Evolutionary conservation across 1,140 invertebrate species (phyloP).

Genomic region (Temnothorax longispinosus): DNA sequence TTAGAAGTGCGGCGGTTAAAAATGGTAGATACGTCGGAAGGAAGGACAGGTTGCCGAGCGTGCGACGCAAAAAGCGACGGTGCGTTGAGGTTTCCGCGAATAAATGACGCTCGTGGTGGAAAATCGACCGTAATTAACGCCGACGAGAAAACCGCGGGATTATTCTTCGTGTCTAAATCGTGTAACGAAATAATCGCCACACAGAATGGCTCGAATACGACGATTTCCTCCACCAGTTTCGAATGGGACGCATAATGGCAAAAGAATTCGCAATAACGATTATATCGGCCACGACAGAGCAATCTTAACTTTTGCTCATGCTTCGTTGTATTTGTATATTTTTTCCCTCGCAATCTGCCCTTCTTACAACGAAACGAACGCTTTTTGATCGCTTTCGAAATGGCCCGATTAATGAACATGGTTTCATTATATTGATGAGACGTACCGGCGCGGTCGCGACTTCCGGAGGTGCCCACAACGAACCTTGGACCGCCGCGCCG

Average conservation of each 20-base stretch:
- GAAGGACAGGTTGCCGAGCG: conserved; percentile 82
- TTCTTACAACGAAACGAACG: background rate
- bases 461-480: conserved; percentile 35
- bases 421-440: background rate
- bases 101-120: conserved; percentile 22
- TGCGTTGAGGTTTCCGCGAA: conserved; percentile 45
- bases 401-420: background rate
- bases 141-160: background rate
- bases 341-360: background rate
- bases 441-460: conserved; percentile 6
- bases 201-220: background rate
- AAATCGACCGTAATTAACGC: conserved; percentile 16
- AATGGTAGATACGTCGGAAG: conserved; percentile 75
- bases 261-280: background rate
- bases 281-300: background rate
- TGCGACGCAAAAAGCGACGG: conserved; percentile 58
- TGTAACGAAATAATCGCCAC: background rate
- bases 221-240: background rate
- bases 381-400: background rate
- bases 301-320: background rate
- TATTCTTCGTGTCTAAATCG: background rate
- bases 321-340: background rate
- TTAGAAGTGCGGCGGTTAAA: conserved; percentile 84
- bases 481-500: conserved; percentile 21
- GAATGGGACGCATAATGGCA: too few relatives aligned